Base-by-base conservation (phyloP, 2,888 invertebrate species). In the Scrobipalpa atriplicella region DNA sequence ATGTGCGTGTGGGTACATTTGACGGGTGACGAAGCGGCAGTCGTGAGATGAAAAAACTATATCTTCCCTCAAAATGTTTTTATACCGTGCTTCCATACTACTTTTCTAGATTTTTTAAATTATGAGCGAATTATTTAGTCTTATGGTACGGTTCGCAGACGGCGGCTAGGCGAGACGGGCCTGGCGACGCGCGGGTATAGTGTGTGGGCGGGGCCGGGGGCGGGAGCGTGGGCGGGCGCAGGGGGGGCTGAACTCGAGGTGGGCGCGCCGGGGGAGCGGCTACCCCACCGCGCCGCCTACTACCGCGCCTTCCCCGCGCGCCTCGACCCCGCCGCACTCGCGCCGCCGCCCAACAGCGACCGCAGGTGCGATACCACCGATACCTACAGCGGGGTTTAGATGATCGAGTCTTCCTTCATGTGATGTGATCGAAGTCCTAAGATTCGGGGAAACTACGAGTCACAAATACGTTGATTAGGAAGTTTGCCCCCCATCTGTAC, bases 291-390 rank as follows among this genome's bases (percentile, higher is more conserved):
- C 78, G 94, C 95, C 70, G 95, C 95, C 36, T 95, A 95, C 89
- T 95, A 95, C 93, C 94, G 96, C 85, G 96, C 95, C 80, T 98
- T 99, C 92, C 99, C 99, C 63, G 98, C 98, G 58, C 87, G 96
- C 54, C 94, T 99, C 71, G 97, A 98, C 86, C 95, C 87, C 67
- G 78, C 77, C 71, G 91, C 92, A 64, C 86, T 93, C 29, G 83
- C 87, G 52, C 86, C 89, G 71, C 91, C 92, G 68, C 86, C 86
- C 68, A 73, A 82, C 72, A 75, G 80, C 73, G 91, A 90, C 78
- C 82, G 85, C 82, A 92, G 92, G 92, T 92, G 86, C 85, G 83
- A 75, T 68, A 56, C 70, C 67, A 10, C 2, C 19, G 10, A 58
- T n/a, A 29, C 56, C 2, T 56, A 56, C 5, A 19, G 8, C 11